Evolutionary conservation across 2,888 invertebrate genomes (phyloP).

Genomic region (Tinea pellionella): DNA sequence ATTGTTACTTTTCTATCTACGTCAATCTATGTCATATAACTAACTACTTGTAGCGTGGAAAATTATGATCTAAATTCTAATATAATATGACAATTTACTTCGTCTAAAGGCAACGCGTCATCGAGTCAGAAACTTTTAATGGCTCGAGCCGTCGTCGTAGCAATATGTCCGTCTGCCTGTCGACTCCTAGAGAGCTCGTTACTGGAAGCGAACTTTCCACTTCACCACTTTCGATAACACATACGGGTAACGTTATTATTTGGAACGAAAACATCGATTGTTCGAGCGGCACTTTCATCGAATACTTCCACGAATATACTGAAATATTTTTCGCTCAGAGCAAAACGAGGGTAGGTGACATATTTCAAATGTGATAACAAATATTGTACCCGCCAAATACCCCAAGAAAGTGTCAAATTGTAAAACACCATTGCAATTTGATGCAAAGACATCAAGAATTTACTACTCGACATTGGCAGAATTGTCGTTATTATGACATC

Average conservation of each 20-base stretch:
- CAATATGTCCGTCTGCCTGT: conserved; percentile 27
- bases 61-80: neutral
- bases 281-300: neutral
- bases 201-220: conserved; percentile 31
- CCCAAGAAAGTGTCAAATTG: too few species aligned
- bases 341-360: neutral
- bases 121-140: conserved; percentile 51
- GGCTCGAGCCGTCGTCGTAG: conserved; percentile 29
- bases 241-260: conserved; percentile 1
- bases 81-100: conserved; percentile 2
- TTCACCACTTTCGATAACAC: conserved; percentile 25
- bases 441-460: too few species aligned
- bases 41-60: neutral
- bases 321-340: neutral
- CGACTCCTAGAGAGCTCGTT: conserved; percentile 28
- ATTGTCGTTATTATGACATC: too few species aligned
- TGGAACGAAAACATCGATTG: conserved; percentile 10
- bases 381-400: too few species aligned
- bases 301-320: neutral
- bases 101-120: conserved; percentile 21
- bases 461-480: too few species aligned
- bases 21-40: too few species aligned
- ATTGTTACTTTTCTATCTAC: too few species aligned
- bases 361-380: neutral
- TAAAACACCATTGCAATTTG: too few species aligned